Conservation (phyloP, 2,888 invertebrate genomes). For the Agonopterix subpropinquella region DNA sequence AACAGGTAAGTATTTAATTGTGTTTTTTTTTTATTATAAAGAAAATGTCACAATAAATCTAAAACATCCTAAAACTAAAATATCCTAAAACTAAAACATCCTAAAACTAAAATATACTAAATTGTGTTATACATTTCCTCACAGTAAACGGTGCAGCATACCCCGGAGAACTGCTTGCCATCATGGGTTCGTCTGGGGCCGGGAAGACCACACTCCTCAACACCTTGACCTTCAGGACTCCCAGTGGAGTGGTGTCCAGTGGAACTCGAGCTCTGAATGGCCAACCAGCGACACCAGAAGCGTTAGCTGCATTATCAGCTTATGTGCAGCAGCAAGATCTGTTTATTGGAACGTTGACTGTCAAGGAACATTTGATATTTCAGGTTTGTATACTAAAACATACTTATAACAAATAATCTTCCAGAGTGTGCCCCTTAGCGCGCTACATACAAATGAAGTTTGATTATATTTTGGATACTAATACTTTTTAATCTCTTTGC, state of each 20-base stretch:
- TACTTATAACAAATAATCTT: too few relatives aligned
- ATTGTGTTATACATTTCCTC: not conserved
- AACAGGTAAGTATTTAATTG: too few relatives aligned
- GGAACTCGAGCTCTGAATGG: conserved; percentile 83
- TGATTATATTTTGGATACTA: too few relatives aligned
- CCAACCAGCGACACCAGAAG: conserved; percentile 80
- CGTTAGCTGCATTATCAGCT: conserved; percentile 86
- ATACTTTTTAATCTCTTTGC: too few relatives aligned
- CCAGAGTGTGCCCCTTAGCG: not conserved
- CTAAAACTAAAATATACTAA: too few relatives aligned
- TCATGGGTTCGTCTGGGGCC: conserved; percentile 94
- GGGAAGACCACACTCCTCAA: conserved; percentile 97
- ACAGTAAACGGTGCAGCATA: conserved; percentile 88
- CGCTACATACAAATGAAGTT: too few relatives aligned
- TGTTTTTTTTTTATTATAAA: too few relatives aligned
- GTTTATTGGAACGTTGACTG: conserved; percentile 93
- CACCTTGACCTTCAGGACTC: conserved; percentile 88
- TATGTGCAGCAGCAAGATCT: conserved; percentile 97
- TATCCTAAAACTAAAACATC: too few relatives aligned
- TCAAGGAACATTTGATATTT: conserved; percentile 91
- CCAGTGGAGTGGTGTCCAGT: conserved; percentile 79
- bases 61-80: too few relatives aligned
- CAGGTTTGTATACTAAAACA: conserved; percentile 69
- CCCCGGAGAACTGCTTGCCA: conserved; percentile 90
- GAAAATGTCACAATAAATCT: too few relatives aligned